Conservation (phyloP, 2,113 vertebrate species). For the Oncorhynchus masou region DNA sequence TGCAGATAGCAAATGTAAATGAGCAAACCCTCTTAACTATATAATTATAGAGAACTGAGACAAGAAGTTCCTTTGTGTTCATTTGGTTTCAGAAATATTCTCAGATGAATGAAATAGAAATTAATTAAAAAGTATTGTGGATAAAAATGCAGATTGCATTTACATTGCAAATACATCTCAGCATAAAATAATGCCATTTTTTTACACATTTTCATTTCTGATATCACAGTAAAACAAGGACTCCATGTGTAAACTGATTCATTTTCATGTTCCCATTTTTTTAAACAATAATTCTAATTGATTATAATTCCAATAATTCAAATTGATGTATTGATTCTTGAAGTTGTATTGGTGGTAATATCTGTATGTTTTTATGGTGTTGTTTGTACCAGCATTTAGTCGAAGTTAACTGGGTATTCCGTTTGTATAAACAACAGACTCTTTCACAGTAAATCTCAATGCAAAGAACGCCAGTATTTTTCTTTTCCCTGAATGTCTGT, state of each 20-base stretch:
- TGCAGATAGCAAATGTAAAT: slow-evolving; percentile 71
- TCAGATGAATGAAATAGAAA: slow-evolving; percentile 71
- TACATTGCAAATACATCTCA: slow-evolving; percentile 62
- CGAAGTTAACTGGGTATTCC: neutral
- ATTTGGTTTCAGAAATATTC: slow-evolving; percentile 69
- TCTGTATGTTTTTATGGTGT: neutral
- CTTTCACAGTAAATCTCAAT: neutral
- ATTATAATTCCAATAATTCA: too few relatives aligned
- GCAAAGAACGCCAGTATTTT: neutral
- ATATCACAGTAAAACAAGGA: slow-evolving; percentile 1
- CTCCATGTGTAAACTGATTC: neutral
- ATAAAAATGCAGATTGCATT: slow-evolving; percentile 68
- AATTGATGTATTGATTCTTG: neutral
- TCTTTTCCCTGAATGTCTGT: neutral
- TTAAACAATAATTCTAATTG: neutral
- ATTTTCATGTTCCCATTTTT: neutral
- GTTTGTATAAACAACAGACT: neutral
- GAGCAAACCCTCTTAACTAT: slow-evolving; percentile 73
- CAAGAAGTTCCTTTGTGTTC: slow-evolving; percentile 71
- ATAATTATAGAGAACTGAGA: slow-evolving; percentile 74
- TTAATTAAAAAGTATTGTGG: slow-evolving; percentile 69
- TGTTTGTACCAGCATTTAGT: neutral
- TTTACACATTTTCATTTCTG: slow-evolving; percentile 22
- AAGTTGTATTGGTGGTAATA: too few relatives aligned
- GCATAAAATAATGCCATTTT: slow-evolving; percentile 31